phyloP scores from a whole-genome alignment of 2,113 vertebrate genomes.

The Amazona vittata region DNA sequence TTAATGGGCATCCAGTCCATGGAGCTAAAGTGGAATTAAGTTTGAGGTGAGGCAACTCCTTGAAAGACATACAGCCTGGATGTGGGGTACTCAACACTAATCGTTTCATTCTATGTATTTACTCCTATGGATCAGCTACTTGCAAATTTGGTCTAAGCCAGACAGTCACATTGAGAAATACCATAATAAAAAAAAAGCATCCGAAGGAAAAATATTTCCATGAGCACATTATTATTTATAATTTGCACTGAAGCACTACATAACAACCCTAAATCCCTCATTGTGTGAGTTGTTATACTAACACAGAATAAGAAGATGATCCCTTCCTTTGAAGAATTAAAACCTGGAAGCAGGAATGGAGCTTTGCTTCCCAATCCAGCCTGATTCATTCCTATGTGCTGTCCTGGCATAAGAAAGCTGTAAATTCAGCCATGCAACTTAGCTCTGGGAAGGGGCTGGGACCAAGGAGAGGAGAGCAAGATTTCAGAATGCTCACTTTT shows the following conservation, averaged over 20 bases:
- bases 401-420: neutral
- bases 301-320: neutral
- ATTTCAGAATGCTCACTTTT: constrained; percentile 17
- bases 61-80: neutral
- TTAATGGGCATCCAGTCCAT: neutral
- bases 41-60: neutral
- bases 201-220: neutral
- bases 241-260: neutral
- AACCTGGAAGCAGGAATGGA: neutral
- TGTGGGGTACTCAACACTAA: neutral
- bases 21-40: neutral
- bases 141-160: neutral
- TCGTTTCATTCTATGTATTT: neutral
- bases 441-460: neutral
- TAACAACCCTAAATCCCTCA: neutral
- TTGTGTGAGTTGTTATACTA: neutral
- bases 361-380: neutral
- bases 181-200: neutral
- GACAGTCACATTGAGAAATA: neutral
- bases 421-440: neutral
- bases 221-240: neutral
- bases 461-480: neutral
- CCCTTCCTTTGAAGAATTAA: constrained; percentile 6
- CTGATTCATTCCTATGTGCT: neutral
- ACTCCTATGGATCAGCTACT: neutral